Evolutionary conservation across 2,797 vertebrate species (phyloP).

Genomic region (Gymnothorax reevesii): DNA sequence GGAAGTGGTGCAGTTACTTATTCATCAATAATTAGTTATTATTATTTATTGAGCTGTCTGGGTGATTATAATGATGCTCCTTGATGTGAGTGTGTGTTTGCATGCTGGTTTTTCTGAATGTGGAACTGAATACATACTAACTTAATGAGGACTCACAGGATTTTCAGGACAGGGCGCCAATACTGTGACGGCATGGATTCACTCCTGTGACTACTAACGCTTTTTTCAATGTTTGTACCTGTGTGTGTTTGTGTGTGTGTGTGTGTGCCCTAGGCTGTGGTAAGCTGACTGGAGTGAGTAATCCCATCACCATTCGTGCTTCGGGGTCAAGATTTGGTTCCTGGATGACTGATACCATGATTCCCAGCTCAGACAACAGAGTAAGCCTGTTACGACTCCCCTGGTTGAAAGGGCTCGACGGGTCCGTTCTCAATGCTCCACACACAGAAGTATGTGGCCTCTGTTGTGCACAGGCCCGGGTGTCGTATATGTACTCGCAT

Average conservation of each 20-base stretch:
- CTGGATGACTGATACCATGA: constrained; percentile 98
- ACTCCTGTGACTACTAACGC: too few species aligned
- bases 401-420: too few species aligned
- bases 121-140: neutral
- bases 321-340: constrained; percentile 94
- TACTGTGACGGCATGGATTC: too few species aligned
- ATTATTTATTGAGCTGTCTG: neutral
- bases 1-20: neutral
- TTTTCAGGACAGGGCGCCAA: too few species aligned
- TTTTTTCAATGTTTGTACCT: neutral
- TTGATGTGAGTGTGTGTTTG: neutral
- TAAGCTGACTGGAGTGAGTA: constrained; percentile 92
- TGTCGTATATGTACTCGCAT: neutral
- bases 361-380: constrained; percentile 90
- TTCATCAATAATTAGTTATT: neutral
- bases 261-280: constrained; percentile 80
- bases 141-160: too few species aligned
- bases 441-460: too few species aligned
- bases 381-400: constrained; percentile 68
- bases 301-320: constrained; percentile 91
- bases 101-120: neutral
- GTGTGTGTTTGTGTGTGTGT: neutral
- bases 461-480: too few species aligned
- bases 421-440: too few species aligned
- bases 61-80: neutral